A percentile compares a stretch with the other conserved stretches of the same genome.
These are phyloP conservation scores for Axinella damicornis DNA, from an alignment of 37 sponge, comb jelly and placozoan species.

Conservation along the genomic window DNA sequence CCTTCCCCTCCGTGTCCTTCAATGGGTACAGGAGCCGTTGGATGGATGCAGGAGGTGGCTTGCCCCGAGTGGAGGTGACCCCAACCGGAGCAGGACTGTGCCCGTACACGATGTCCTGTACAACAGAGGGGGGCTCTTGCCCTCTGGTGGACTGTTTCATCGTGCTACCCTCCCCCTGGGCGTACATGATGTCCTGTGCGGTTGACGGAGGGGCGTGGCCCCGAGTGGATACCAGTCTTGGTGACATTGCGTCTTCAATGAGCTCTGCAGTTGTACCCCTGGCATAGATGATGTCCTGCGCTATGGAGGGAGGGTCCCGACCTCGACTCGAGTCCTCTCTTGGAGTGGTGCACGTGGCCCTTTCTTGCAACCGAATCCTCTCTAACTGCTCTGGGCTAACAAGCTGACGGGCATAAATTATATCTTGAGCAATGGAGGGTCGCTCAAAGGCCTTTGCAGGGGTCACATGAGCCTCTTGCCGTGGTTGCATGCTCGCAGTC, in stretches of 20 bases:
- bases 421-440: background rate
- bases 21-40: background rate
- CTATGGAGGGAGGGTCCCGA: constrained; percentile 36
- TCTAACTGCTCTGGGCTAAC: background rate
- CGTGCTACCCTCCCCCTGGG: background rate
- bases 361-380: too few species aligned
- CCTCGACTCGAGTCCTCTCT: constrained; percentile 19
- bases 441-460: background rate
- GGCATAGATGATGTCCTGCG: constrained; percentile 27
- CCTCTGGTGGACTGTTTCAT: constrained; percentile 45
- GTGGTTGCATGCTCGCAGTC: too few species aligned
- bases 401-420: background rate
- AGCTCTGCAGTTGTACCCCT: background rate
- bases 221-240: constrained; percentile 5
- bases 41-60: background rate
- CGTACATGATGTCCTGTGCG: constrained; percentile 43
- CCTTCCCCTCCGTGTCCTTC: background rate
- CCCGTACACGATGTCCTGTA: constrained; percentile 53
- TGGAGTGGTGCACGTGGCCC: background rate
- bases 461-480: too few species aligned
- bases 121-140: constrained; percentile 42
- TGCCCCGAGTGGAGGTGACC: too few species aligned
- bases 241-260: background rate
- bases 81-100: too few species aligned
- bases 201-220: constrained; percentile 55